Conservation (phyloP, 2,797 vertebrate species). For the Aeoliscus strigatus region DNA sequence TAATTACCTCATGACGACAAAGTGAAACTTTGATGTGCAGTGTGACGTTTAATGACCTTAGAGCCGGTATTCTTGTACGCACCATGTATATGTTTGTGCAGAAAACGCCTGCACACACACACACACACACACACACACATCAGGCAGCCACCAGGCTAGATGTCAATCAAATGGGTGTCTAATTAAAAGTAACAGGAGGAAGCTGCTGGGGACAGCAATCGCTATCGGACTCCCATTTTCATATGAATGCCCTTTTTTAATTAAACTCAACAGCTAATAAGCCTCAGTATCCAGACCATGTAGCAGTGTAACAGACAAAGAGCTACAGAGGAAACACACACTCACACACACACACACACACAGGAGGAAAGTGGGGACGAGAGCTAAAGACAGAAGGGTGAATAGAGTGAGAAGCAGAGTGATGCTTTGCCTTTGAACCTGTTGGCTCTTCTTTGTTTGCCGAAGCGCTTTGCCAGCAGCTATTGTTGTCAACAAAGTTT, state of each 20-base stretch:
- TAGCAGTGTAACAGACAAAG: slow-evolving; percentile 83
- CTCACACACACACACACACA: slow-evolving; percentile 27
- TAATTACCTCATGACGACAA: slow-evolving; percentile 76
- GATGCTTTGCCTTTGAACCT: slow-evolving; percentile 81
- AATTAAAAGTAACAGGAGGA: slow-evolving; percentile 84
- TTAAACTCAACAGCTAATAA: slow-evolving; percentile 86
- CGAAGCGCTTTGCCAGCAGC: slow-evolving; percentile 68
- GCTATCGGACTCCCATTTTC: slow-evolving; percentile 83
- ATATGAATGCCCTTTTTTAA: slow-evolving; percentile 87
- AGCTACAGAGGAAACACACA: slow-evolving; percentile 60
- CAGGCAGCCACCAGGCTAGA: slow-evolving; percentile 66
- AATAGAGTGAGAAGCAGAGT: slow-evolving; percentile 69
- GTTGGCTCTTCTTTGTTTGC: slow-evolving; percentile 74
- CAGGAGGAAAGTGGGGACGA: slow-evolving; percentile 57
- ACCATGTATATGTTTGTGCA: slow-evolving; percentile 31
- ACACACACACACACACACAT: slow-evolving; percentile 16
- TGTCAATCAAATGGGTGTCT: slow-evolving; percentile 82
- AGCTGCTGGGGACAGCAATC: slow-evolving; percentile 81
- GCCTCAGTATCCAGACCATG: slow-evolving; percentile 82
- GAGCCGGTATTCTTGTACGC: slow-evolving; percentile 50
- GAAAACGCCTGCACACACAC: slow-evolving; percentile 32
- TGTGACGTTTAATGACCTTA: slow-evolving; percentile 66
- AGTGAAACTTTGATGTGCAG: slow-evolving; percentile 71
- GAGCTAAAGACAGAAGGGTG: slow-evolving; percentile 73
- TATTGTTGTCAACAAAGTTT: slow-evolving; percentile 80